A percentile compares a stretch with the other conserved stretches of the same genome.
Conservation (phyloP, 2,888 invertebrate species). For the Drosophila crucigera region DNA sequence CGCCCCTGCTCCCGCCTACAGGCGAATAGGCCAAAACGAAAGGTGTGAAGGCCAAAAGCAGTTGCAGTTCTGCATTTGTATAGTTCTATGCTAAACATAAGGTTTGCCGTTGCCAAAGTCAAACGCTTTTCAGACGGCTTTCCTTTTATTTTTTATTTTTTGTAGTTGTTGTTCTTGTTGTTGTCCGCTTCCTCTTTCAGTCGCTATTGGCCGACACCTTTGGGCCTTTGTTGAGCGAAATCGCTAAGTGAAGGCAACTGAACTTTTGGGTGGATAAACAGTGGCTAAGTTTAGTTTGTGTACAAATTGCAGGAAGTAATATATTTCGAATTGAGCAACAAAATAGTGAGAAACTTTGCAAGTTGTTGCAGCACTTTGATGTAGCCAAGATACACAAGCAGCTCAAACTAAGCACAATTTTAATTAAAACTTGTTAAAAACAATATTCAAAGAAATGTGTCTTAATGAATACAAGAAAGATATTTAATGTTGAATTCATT, state of each 20-base stretch:
- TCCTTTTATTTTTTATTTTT: constrained; percentile 15
- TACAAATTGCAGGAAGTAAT: neutral
- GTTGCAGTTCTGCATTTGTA: constrained; percentile 17
- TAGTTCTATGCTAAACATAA: constrained; percentile 25
- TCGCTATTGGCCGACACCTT: constrained; percentile 32
- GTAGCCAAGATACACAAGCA: neutral
- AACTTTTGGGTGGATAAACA: constrained; percentile 14
- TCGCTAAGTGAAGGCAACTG: constrained; percentile 33
- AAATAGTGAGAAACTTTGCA: neutral
- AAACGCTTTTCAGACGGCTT: constrained; percentile 57
- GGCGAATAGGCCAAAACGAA: constrained; percentile 28
- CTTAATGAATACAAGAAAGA: neutral
- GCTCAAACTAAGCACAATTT: neutral
- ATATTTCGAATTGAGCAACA: neutral
- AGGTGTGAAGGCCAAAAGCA: constrained; percentile 65
- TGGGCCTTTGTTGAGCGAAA: constrained; percentile 29
- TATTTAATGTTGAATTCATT: neutral
- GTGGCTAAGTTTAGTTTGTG: constrained; percentile 4
- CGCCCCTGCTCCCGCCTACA: neutral
- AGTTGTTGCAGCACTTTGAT: neutral
- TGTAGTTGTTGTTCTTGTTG: constrained; percentile 7
- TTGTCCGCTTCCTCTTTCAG: neutral
- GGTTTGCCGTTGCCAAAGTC: constrained; percentile 54
- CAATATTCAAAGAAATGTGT: neutral
- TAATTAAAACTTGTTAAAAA: neutral